These are phyloP conservation scores for Semicossyphus pulcher DNA, from an alignment of 2,113 vertebrate genomes.

Conservation along the genomic window DNA sequence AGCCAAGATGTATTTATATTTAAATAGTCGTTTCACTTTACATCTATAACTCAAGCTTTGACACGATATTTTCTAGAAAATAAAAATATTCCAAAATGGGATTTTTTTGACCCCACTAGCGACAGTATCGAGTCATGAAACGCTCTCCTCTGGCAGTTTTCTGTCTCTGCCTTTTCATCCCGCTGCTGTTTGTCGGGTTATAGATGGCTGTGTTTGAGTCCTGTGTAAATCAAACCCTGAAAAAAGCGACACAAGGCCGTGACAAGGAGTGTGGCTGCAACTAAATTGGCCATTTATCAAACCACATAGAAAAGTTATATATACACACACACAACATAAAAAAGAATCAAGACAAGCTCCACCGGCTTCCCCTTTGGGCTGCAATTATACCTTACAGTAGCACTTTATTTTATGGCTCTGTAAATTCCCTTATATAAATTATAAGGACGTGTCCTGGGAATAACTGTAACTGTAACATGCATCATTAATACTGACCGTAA, in stretches of 20 bases:
- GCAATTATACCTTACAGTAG: neutral
- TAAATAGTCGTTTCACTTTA: no score
- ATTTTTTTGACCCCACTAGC: neutral
- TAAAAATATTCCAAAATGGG: neutral
- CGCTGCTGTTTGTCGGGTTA: neutral
- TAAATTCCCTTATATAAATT: neutral
- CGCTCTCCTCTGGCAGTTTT: no score
- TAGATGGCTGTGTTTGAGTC: neutral
- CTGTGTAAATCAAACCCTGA: neutral
- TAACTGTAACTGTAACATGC: neutral
- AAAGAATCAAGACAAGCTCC: neutral
- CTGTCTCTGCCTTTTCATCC: neutral
- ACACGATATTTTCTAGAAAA: no score
- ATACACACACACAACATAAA: neutral
- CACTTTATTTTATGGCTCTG: neutral
- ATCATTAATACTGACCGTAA: no score
- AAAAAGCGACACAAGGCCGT: neutral
- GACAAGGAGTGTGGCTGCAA: neutral
- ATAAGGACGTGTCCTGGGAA: neutral
- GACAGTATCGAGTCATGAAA: no score
- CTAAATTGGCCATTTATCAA: neutral
- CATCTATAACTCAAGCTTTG: no score
- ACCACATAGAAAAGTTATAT: neutral
- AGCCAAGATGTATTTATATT: no score
- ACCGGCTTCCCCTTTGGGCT: neutral